Evolutionary conservation across 2,888 invertebrate species (phyloP), one percentile per base, ranked within the genome.

Genomic region (Xanthia togata): DNA sequence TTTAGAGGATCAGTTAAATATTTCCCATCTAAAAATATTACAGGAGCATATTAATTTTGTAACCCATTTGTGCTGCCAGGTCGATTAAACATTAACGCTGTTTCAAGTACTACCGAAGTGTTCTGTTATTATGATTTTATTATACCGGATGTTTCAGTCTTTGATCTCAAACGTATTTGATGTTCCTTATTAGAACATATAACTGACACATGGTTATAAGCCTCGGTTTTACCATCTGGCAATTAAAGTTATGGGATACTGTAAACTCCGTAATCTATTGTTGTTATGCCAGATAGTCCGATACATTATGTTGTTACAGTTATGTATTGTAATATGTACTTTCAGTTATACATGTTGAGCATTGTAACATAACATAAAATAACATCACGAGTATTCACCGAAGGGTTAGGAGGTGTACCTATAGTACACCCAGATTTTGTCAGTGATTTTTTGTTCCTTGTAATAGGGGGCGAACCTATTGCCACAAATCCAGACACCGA

Each of bases 201-300:
- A 60, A 38, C 53, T 67, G 35, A 72, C 47, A 31, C 44, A 60
- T 78, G 67, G 55, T 69, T 64, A 68, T 41, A 38, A 65, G 38
- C 3, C 9, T 53, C 0, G 0, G 65, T 38, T 35, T 76, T 76
- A 83, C 83, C 80, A 44, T 17, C 26, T 20, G 0, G 72, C 47
- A 44, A 76, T 79, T 63, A 73, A 74, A 80, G 23, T 76, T 71
- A 73, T 57, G 50, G 57, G 44, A 14, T 59, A 70, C 60, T 53
- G 53, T 74, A n/a, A 59, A 76, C 60, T 64, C 57, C 12, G 57
- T 12, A 17, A n/a, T 12, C 50, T 68, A 38, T 82, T 76, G 68
- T 83, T 57, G 44, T 41, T 60, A 14, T 2, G 17, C n/a, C 0
- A 60, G 72, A 70, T 73, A 17, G 12, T 38, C 17, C 59, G 68